Evolutionary conservation across 2,113 vertebrate genomes (phyloP), one percentile per base, ranked within the genome.

Genomic region (Forbesichthys agassizii): DNA sequence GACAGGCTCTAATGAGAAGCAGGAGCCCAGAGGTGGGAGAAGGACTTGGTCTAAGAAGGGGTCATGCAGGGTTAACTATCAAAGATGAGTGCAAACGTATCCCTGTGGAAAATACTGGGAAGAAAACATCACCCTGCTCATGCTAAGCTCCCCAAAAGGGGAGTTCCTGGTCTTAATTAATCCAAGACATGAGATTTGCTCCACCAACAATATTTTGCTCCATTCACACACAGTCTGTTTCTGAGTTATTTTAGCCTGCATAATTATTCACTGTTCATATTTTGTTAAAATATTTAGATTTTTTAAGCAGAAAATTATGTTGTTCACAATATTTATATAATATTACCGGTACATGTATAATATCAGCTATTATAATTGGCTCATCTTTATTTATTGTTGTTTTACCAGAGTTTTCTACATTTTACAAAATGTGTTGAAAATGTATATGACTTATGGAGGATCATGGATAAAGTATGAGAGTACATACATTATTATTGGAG

Each of bases 51-150:
- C 84, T 85, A 68, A 42, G 81, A 85, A 67, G 74, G 73, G 89
- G 92, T 93, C 91, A 86, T 84, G 53, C 61, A 63, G 83, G 90
- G 91, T 93, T 91, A 93, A 92, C 91, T 91, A 90, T 92, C 91
- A 93, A 92, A 92, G 93, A 92, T 92, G 91, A 93, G 90, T 91
- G 90, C 91, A 93, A 92, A 92, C 88, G 76, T 90, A 90, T 92
- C 91, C 90, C 89, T 91, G 90, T 92, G 91, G 88, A 93, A 92
- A 91, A 89, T 69, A 75, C 75, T 61, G 68, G 4, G 88, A 90
- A 75, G 88, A 92, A 92, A 93, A 93, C 91, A 93, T 89, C 81
- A 78, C 73, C 82, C 83, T 73, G 81, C 77, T 84, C 89, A 90
- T 83, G 84, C 88, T 87, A 89, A 91, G 86, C 89, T 89, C 86